Conservation (phyloP, 2,888 invertebrate genomes). For the Branchellion lobata region DNA sequence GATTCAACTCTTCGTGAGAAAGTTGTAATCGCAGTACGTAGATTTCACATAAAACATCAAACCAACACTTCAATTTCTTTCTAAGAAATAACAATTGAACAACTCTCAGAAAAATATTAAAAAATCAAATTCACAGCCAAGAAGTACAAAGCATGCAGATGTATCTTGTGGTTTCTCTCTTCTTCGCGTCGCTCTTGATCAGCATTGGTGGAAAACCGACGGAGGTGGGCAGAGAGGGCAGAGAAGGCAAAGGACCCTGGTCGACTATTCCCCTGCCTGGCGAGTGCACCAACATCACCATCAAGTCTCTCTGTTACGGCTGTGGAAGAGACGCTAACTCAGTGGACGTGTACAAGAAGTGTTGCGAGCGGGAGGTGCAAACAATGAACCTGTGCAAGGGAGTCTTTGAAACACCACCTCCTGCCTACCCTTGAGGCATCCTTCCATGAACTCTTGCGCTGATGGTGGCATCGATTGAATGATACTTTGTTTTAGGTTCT, state of each 20-base stretch:
- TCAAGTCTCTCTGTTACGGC: constrained; percentile 13
- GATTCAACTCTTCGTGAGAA: too few species aligned
- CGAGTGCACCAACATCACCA: neutral
- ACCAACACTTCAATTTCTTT: too few species aligned
- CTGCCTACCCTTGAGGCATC: neutral
- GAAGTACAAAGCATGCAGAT: neutral
- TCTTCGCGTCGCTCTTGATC: neutral
- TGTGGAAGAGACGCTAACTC: constrained; percentile 33
- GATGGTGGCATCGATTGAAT: too few species aligned
- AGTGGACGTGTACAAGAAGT: constrained; percentile 23
- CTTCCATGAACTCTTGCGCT: too few species aligned
- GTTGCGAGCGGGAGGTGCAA: constrained; percentile 1
- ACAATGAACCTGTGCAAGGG: constrained; percentile 28
- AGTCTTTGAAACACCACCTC: constrained; percentile 11
- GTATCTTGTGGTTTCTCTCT: neutral
- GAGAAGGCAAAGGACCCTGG: constrained; percentile 15
- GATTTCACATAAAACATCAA: too few species aligned
- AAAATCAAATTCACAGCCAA: too few species aligned
- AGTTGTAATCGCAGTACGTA: too few species aligned
- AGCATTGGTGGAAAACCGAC: neutral
- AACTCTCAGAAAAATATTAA: too few species aligned
- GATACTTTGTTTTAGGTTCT: too few species aligned
- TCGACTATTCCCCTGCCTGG: constrained; percentile 7
- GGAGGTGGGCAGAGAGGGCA: too few species aligned
- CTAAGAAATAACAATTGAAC: too few species aligned